Evolutionary conservation across 23 tunicate genomes (phyloP).

Genomic region (Corella eumyota): DNA sequence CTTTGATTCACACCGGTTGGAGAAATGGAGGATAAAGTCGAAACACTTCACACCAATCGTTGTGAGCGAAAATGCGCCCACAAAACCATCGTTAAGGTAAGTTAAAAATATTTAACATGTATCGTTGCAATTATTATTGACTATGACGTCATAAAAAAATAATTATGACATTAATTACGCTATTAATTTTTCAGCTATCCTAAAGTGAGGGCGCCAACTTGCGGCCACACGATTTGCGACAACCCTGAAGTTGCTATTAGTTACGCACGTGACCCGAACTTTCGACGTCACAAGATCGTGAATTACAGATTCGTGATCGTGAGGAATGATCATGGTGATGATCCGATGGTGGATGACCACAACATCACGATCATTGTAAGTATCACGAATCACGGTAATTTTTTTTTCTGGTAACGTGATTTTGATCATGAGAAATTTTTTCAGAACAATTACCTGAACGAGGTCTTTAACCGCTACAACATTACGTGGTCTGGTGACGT

Average conservation of each 20-base stretch:
- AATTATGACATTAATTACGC: too few relatives aligned
- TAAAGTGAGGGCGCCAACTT: slow-evolving; percentile 12
- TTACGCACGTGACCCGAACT: slow-evolving; percentile 11
- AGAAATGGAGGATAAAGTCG: too few relatives aligned
- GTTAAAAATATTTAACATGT: background rate
- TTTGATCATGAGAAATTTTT: too few relatives aligned
- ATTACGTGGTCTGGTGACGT: slow-evolving; percentile 16
- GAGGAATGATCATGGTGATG: slow-evolving; percentile 14
- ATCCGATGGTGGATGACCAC: slow-evolving; percentile 12
- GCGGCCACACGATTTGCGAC: slow-evolving; percentile 25
- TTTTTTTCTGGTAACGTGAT: too few relatives aligned
- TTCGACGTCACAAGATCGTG: slow-evolving; percentile 14
- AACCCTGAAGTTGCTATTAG: slow-evolving; percentile 14
- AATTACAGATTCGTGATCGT: slow-evolving; percentile 16
- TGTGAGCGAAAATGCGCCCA: background rate
- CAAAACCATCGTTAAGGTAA: background rate
- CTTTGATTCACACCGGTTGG: too few relatives aligned
- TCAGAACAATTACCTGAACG: slow-evolving; percentile 2
- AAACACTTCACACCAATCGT: background rate
- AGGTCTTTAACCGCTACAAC: slow-evolving; percentile 13
- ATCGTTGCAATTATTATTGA: too few relatives aligned
- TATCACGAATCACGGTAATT: too few relatives aligned
- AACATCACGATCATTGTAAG: too few relatives aligned
- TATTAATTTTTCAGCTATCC: background rate
- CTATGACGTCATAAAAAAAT: too few relatives aligned